Evolutionary conservation across 2,797 vertebrate genomes (phyloP), one percentile per base, ranked within the genome.

Genomic region (Pelodytes ibericus): DNA sequence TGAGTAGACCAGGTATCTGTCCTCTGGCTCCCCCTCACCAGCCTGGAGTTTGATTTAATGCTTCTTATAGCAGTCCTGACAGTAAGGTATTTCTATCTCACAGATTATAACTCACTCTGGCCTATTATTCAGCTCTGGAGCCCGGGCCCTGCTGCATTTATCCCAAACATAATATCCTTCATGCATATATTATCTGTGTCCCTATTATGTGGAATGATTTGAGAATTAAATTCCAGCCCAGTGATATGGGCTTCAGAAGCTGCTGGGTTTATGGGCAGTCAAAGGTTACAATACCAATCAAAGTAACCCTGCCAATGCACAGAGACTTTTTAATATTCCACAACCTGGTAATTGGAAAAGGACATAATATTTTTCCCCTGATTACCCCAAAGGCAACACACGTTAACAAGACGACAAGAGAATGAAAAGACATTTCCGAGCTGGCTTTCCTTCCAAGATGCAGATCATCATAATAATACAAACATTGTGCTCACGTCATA

Each of bases 251-350:
- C 88, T 92, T 90, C 87, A 90, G 91, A 94, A 95, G 92, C 87
- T 88, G 92, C 92, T 89, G 88, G 89, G 89, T 94, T 92, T 90
- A 90, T 92, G 89, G 92, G 90, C 87, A 96, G 96, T 97, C 96
- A 98, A 96, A 97, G 97, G 96, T 98, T 99, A 98, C 94, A 92
- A 98, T 97, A 97, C 93, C 96, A 99, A 99, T 99, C 96, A 99
- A 95, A 94, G 90, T 93, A 88, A 94, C 91, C 91, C 89, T 93
- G 94, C 93, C 95, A 92, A 98, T 97, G 95, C 92, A 94, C 94
- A 90, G 92, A 94, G 95, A 96, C 95, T 93, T 96, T 96, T 96
- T 97, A 97, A 98, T 98, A 97, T 96, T 97, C 95, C 92, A 94
- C 92, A 94, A 90, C 92, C 93, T 92, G 89, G 95, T 98, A 96